Evolutionary conservation across 2,888 invertebrate genomes (phyloP).

Genomic region (Lithophane ornitopus): DNA sequence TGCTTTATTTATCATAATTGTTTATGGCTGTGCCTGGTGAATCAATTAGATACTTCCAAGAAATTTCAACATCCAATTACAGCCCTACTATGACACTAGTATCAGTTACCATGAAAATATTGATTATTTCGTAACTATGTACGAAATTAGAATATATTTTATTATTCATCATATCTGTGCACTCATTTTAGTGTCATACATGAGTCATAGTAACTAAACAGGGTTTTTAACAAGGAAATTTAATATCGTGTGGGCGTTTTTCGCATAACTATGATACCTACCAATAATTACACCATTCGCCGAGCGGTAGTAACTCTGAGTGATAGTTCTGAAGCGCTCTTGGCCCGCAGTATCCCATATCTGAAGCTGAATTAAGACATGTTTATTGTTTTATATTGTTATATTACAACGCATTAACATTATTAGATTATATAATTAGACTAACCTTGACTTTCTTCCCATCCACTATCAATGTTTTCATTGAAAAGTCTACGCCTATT

Average conservation of each 20-base stretch:
- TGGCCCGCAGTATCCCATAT: conserved; percentile 99
- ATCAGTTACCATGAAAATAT: conserved; percentile 48
- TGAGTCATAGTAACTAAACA: conserved; percentile 49
- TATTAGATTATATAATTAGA: conserved; percentile 71
- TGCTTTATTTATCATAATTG: neutral
- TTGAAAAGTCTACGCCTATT: conserved; percentile 99
- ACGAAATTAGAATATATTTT: conserved; percentile 24
- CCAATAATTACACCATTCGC: conserved; percentile 99
- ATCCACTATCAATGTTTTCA: conserved; percentile 98
- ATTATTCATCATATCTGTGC: conserved; percentile 15
- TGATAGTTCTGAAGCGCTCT: conserved; percentile 98
- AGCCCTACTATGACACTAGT: neutral
- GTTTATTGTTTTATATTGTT: conserved; percentile 23
- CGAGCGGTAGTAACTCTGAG: conserved; percentile 98
- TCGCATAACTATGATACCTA: conserved; percentile 75
- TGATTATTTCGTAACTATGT: conserved; percentile 43
- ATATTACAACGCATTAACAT: conserved; percentile 54
- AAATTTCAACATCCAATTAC: conserved; percentile 24
- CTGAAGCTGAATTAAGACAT: conserved; percentile 92
- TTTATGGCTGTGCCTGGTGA: neutral
- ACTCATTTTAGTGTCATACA: conserved; percentile 32
- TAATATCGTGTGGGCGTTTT: conserved; percentile 58
- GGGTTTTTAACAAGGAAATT: conserved; percentile 39
- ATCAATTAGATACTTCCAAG: conserved; percentile 7
- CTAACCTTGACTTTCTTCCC: conserved; percentile 98